Evolutionary conservation across 2,113 vertebrate species (phyloP), one percentile per base, ranked within the genome.

Genomic region (Apistogramma diplotaenia): DNA sequence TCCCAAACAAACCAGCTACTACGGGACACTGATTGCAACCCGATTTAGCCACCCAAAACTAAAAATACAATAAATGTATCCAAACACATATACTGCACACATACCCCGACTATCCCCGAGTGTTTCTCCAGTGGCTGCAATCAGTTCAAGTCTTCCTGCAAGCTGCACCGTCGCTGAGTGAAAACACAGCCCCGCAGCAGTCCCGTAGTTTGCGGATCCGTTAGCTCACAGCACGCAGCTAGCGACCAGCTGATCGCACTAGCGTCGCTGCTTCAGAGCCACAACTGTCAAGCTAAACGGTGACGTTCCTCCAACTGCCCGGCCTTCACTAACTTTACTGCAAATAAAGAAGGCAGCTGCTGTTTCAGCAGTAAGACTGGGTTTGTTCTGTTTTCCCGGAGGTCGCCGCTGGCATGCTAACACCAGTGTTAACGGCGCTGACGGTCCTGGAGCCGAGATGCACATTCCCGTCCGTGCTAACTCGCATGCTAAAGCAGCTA

Each of bases 241-340:
- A 18, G 12, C 58, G 54, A 78, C 79, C 88, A 90, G 88, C 90
- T 90, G 90, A 90, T 82, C 40, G 40, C 75, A 37, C 56, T 83
- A 83, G 85, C 37, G 81, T 61, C 82, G 62, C 73, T 61, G 43
- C 76, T 31, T 81, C 82, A 27, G 43, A 80, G 54, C 61, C 40
- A 59, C 76, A 87, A 86, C 88, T 89, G 85, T 89, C 88, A 87
- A 19, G 85, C 82, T 78, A 78, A 54, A 76, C 67, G 1, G 76
- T 6, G 78, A 77, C 86, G 83, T 10, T 31, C 23, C 9, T 35
- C 12, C 12, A 61, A 33, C 51, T 35, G 18, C 6, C 25, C 21
- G 80, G 74, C 83, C 80, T 79, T 71, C 3, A 40, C 19, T 60
- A 33, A 53, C 78, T 2, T 59, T 8, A 29, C 4, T 4, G 4